Percentiles rank a stretch among this genome's conserved stretches.
Conservation (phyloP, 2,888 invertebrate genomes). For the Antitype chi region DNA sequence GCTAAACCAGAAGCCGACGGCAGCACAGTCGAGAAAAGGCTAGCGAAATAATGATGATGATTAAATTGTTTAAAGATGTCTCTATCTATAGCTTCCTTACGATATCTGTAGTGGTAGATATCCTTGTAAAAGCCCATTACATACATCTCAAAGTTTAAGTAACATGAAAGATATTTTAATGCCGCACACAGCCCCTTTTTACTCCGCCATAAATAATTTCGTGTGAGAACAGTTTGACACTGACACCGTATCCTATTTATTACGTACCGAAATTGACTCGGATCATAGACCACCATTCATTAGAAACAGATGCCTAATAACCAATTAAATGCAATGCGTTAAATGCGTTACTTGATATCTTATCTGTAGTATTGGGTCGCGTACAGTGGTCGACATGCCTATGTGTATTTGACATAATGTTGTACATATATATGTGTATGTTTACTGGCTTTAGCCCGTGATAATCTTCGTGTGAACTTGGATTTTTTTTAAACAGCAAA, state of each 20-base stretch:
- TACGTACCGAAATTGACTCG: conserved; percentile 65
- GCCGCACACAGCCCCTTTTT: conserved; percentile 32
- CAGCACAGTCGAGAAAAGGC: too few species aligned
- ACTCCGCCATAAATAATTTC: conserved; percentile 57
- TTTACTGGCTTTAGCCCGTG: not conserved
- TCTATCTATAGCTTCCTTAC: not conserved
- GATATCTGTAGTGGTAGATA: not conserved
- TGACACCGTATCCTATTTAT: conserved; percentile 62
- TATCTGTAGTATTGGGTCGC: conserved; percentile 59
- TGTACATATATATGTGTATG: conserved; percentile 1
- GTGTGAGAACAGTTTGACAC: conserved; percentile 69
- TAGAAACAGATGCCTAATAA: conserved; percentile 84
- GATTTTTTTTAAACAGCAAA: not conserved
- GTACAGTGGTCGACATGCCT: conserved; percentile 42
- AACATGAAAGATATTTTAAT: conserved; percentile 27
- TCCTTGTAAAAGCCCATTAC: not conserved
- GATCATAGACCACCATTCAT: conserved; percentile 79
- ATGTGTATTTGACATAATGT: conserved; percentile 7
- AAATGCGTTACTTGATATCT: conserved; percentile 51
- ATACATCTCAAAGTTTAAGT: conserved; percentile 16
- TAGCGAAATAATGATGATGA: too few species aligned
- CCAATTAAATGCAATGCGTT: conserved; percentile 73
- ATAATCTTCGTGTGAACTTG: not conserved
- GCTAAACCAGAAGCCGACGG: too few species aligned
- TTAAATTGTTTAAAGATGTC: not conserved